Evolutionary conservation across 2,113 vertebrate genomes (phyloP).

Genomic region (Anguilla japonica): DNA sequence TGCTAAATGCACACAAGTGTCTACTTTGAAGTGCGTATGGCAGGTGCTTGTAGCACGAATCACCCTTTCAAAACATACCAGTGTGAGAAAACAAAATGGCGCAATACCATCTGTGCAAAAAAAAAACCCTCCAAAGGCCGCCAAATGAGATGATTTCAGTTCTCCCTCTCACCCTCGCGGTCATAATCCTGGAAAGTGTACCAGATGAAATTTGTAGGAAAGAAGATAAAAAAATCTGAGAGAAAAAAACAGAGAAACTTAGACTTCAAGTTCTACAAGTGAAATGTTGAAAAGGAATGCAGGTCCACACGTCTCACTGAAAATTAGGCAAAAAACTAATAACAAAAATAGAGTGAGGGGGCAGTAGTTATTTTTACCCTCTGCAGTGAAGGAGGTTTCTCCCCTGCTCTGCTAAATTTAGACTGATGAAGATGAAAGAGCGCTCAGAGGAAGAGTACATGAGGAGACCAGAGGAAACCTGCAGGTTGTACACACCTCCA

Average conservation of each 20-base stretch:
- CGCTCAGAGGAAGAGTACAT: background rate
- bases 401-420: no score
- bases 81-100: background rate
- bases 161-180: background rate
- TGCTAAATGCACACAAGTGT: background rate
- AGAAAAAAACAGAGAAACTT: no score
- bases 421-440: background rate
- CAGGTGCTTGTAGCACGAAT: background rate
- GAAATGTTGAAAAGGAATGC: no score
- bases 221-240: background rate
- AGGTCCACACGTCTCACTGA: background rate
- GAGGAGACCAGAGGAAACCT: slow-evolving; percentile 28
- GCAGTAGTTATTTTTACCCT: no score
- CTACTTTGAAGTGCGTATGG: background rate
- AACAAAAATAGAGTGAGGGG: no score
- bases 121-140: no score
- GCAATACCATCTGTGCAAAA: background rate
- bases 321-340: no score
- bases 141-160: background rate
- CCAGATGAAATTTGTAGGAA: background rate
- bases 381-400: no score
- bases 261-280: no score
- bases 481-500: no score
- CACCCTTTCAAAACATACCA: background rate
- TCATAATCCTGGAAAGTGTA: background rate